Conservation (phyloP, 2,797 vertebrate species). For the Danio aesculapii region DNA sequence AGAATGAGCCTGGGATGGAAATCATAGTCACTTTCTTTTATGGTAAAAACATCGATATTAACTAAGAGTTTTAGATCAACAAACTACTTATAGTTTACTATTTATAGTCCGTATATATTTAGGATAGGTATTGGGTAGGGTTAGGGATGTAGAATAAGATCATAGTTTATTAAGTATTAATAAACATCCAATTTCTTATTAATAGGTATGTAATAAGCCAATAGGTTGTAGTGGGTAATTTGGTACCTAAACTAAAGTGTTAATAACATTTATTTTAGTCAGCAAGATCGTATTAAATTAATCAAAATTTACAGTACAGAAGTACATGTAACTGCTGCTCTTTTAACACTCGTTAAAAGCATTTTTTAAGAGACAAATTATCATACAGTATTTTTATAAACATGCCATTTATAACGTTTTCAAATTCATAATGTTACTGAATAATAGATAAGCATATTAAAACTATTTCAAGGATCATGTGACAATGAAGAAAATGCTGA, state of each 20-base stretch:
- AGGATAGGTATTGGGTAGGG: too few relatives aligned
- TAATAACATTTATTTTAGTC: neutral
- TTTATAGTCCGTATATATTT: too few relatives aligned
- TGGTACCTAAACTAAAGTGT: too few relatives aligned
- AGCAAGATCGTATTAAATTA: neutral
- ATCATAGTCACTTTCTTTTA: too few relatives aligned
- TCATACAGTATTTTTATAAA: neutral
- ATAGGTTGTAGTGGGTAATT: too few relatives aligned
- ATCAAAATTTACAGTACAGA: neutral
- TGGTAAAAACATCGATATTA: too few relatives aligned
- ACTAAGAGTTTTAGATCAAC: neutral
- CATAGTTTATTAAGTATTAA: too few relatives aligned
- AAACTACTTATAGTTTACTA: too few relatives aligned
- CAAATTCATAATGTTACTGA: neutral
- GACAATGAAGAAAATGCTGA: neutral
- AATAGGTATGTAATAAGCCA: too few relatives aligned
- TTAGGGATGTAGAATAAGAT: too few relatives aligned
- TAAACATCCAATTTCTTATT: too few relatives aligned
- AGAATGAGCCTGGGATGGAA: too few relatives aligned
- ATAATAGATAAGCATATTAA: neutral
- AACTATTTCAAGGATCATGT: conserved; percentile 3
- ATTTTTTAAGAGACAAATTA: neutral
- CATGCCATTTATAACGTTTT: neutral
- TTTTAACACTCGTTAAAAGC: neutral
- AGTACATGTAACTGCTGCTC: neutral